phyloP scores from a whole-genome alignment of 35 echinoderm and acorn worm genomes.

The Lytechinus variegatus region DNA sequence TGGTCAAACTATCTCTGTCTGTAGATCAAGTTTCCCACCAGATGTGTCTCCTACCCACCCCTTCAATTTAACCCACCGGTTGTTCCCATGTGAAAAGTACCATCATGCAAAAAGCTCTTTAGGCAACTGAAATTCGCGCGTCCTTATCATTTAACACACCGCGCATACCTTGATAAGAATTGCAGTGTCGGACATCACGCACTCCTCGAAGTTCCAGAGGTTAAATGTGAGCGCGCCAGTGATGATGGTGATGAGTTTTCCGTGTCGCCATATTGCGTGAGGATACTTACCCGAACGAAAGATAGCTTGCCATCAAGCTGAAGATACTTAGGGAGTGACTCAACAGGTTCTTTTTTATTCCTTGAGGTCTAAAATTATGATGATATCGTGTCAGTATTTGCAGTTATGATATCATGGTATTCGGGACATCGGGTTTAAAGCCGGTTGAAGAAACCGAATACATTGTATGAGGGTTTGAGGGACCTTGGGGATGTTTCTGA shows the following conservation, averaged over 20 bases:
- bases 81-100: neutral
- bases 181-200: neutral
- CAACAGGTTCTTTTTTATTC: neutral
- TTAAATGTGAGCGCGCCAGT: neutral
- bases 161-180: neutral
- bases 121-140: neutral
- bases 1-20: slow-evolving; percentile 1
- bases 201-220: neutral
- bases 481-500: neutral
- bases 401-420: neutral
- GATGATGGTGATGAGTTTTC: neutral
- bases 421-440: too few relatives aligned
- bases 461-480: neutral
- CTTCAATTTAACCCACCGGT: neutral
- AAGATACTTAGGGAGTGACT: neutral
- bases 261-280: neutral
- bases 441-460: neutral
- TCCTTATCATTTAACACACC: too few relatives aligned
- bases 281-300: neutral
- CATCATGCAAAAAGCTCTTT: neutral
- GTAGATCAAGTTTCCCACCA: neutral
- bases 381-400: neutral
- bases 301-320: neutral
- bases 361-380: neutral
- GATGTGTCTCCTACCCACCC: neutral